These are phyloP conservation scores for Tiaroga cobitis DNA, from an alignment of 2,797 vertebrate genomes.

Conservation along the genomic window DNA sequence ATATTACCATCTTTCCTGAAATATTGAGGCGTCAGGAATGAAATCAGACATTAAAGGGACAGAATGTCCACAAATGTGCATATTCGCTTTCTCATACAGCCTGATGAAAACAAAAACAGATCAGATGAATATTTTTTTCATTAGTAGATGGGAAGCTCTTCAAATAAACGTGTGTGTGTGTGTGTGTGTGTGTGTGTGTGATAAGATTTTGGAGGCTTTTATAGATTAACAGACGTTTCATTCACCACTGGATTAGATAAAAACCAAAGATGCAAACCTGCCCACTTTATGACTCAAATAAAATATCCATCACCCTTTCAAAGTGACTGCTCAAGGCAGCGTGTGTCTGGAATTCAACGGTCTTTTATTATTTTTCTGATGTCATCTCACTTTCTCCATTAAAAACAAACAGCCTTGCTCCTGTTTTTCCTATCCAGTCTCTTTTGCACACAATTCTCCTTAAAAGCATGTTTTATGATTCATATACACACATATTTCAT, in stretches of 20 bases:
- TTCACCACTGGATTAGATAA: constrained; percentile 24
- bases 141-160: constrained; percentile 14
- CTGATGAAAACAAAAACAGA: neutral
- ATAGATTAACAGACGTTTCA: constrained; percentile 33
- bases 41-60: constrained; percentile 1
- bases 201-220: constrained; percentile 12
- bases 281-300: constrained; percentile 22
- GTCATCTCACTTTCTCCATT: constrained; percentile 23
- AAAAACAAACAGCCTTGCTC: constrained; percentile 25
- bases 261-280: constrained; percentile 40
- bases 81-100: neutral
- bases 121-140: constrained; percentile 27
- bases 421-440: neutral
- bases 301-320: constrained; percentile 46
- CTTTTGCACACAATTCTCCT: neutral
- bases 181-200: constrained; percentile 6
- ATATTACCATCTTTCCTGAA: constrained; percentile 31
- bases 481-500: constrained; percentile 1
- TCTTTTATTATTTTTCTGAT: constrained; percentile 39
- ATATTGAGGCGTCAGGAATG: constrained; percentile 21
- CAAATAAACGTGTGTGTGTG: constrained; percentile 19
- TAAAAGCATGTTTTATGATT: constrained; percentile 15
- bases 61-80: constrained; percentile 22
- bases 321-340: constrained; percentile 14
- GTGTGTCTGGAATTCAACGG: constrained; percentile 5